Evolutionary conservation across 2,113 vertebrate genomes (phyloP).

Genomic region (Ranitomeya variabilis): DNA sequence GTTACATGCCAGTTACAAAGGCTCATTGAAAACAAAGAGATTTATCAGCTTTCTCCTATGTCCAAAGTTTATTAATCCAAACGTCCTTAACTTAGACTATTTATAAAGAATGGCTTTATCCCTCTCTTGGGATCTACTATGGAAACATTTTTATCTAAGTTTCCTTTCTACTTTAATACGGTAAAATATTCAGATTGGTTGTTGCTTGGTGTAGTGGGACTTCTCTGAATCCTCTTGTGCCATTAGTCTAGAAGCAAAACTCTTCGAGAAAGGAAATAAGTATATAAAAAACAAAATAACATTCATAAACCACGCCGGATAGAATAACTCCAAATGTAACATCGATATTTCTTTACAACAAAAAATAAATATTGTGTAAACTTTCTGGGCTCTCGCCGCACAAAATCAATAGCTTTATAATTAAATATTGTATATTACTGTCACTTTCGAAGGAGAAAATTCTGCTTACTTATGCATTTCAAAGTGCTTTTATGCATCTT

Average conservation of each 20-base stretch:
- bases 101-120: slow-evolving; percentile 48
- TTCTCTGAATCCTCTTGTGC: slow-evolving; percentile 40
- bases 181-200: slow-evolving; percentile 38
- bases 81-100: slow-evolving; percentile 47
- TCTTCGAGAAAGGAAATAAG: slow-evolving; percentile 49
- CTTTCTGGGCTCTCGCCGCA: slow-evolving; percentile 55
- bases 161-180: slow-evolving; percentile 46
- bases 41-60: slow-evolving; percentile 23
- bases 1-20: slow-evolving; percentile 6
- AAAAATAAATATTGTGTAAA: slow-evolving; percentile 60
- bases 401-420: slow-evolving; percentile 59
- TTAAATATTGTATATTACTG: slow-evolving; percentile 60
- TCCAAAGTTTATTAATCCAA: slow-evolving; percentile 47
- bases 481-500: slow-evolving; percentile 51
- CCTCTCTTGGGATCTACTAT: slow-evolving; percentile 8
- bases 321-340: slow-evolving; percentile 53
- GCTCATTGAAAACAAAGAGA: not conserved
- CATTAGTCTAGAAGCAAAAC: slow-evolving; percentile 25
- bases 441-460: slow-evolving; percentile 53
- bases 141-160: slow-evolving; percentile 46
- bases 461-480: slow-evolving; percentile 57
- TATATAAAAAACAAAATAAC: slow-evolving; percentile 56
- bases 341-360: slow-evolving; percentile 58
- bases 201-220: slow-evolving; percentile 20
- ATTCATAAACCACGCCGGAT: slow-evolving; percentile 32